Conservation (phyloP, 2,113 vertebrate genomes). For the Stigmatopora argus region DNA sequence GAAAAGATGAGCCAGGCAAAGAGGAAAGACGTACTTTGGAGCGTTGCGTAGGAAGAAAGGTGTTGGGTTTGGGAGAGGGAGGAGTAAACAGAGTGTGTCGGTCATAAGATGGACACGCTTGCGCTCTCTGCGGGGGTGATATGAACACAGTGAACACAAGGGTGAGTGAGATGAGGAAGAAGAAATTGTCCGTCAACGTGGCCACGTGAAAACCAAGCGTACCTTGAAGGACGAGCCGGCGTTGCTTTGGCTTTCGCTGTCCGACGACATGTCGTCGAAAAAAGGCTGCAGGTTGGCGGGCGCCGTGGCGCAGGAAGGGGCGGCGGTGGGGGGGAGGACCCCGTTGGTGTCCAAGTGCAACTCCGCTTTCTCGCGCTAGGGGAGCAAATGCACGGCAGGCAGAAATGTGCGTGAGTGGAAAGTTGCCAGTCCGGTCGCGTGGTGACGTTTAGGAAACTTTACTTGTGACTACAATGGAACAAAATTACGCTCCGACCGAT, state of each 20-base stretch:
- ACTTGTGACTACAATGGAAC: too few relatives aligned
- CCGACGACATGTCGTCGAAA: constrained; percentile 59
- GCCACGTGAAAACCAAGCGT: constrained; percentile 10
- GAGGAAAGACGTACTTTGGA: constrained; percentile 65
- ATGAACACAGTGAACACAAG: constrained; percentile 8
- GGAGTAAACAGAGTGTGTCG: constrained; percentile 74
- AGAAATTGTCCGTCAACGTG: background rate
- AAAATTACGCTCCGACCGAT: too few relatives aligned
- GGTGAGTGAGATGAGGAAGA: constrained; percentile 4
- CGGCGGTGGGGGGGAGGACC: constrained; percentile 39
- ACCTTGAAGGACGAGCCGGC: constrained; percentile 66
- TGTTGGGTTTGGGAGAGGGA: constrained; percentile 70
- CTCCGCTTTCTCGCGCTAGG: constrained; percentile 60
- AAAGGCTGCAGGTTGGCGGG: constrained; percentile 68
- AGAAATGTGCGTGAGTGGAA: too few relatives aligned
- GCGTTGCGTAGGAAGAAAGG: constrained; percentile 54
- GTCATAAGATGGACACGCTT: constrained; percentile 67
- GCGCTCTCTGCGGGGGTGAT: constrained; percentile 58
- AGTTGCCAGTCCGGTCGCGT: too few relatives aligned
- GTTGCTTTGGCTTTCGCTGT: constrained; percentile 57
- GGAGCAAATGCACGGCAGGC: background rate
- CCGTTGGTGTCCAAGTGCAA: constrained; percentile 58
- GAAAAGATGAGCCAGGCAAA: background rate
- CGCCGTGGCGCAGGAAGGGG: constrained; percentile 56
- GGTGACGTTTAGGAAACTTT: too few relatives aligned